Conservation (phyloP, 2,797 vertebrate species). For the Scleropages formosus region DNA sequence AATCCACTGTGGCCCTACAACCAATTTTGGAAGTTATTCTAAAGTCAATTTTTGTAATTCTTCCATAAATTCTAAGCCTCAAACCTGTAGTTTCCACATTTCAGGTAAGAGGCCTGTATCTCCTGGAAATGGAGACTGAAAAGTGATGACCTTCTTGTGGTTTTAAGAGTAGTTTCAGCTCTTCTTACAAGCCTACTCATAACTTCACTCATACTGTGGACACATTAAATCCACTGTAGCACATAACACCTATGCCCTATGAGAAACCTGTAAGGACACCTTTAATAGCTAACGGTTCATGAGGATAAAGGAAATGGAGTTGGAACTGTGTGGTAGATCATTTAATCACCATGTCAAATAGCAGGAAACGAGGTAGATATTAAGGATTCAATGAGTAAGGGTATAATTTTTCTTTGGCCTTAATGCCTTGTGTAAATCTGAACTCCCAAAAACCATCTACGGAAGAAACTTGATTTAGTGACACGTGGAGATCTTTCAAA, state of each 20-base stretch:
- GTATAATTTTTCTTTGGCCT: background rate
- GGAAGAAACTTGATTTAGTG: background rate
- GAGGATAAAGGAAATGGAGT: background rate
- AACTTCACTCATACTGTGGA: conserved; percentile 30
- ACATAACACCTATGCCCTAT: conserved; percentile 10
- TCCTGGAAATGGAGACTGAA: background rate
- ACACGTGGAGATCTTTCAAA: background rate
- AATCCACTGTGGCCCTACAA: too few species aligned
- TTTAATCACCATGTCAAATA: background rate
- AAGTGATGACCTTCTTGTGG: background rate
- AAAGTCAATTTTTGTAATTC: too few species aligned
- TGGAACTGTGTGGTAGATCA: background rate
- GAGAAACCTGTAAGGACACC: background rate
- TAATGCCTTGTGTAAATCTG: background rate
- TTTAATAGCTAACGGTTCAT: background rate
- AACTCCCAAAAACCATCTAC: background rate
- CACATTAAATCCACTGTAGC: conserved; percentile 43
- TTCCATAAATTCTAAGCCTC: too few species aligned
- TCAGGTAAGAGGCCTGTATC: conserved; percentile 51
- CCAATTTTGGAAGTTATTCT: too few species aligned
- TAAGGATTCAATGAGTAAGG: background rate
- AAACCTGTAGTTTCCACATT: conserved; percentile 14
- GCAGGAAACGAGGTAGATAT: conserved; percentile 15
- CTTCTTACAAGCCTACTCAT: background rate
- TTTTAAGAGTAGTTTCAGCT: background rate